These are phyloP conservation scores for Botia kubotai DNA, from an alignment of 2,797 vertebrate species.

Conservation along the genomic window DNA sequence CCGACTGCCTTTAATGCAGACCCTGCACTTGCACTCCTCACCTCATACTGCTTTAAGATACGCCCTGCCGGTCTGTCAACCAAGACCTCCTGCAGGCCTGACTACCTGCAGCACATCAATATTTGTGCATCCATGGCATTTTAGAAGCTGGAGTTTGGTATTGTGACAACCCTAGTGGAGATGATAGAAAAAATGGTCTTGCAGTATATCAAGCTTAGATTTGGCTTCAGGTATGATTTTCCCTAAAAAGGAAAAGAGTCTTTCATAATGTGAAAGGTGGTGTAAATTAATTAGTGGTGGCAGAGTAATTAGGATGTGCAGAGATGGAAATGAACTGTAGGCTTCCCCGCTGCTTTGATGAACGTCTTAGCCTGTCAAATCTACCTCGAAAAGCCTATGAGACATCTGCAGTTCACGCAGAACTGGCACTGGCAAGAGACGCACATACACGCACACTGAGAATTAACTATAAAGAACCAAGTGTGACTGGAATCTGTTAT, in stretches of 20 bases:
- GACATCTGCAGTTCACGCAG: conserved; percentile 50
- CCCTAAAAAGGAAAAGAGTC: conserved; percentile 57
- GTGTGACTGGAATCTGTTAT: neutral
- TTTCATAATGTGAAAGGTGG: conserved; percentile 69
- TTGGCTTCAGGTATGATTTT: conserved; percentile 62
- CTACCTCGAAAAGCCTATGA: conserved; percentile 55
- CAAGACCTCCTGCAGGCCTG: conserved; percentile 60
- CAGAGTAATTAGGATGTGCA: conserved; percentile 59
- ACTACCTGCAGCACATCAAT: neutral
- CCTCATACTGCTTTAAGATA: neutral
- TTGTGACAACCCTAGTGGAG: neutral
- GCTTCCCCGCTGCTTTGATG: conserved; percentile 41
- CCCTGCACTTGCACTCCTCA: conserved; percentile 63
- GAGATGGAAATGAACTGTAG: conserved; percentile 41
- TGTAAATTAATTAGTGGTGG: conserved; percentile 71
- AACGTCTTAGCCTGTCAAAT: conserved; percentile 46
- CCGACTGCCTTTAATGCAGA: conserved; percentile 49
- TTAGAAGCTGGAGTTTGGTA: neutral
- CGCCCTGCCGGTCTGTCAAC: conserved; percentile 62
- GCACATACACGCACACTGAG: conserved; percentile 1
- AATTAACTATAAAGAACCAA: neutral
- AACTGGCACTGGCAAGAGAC: conserved; percentile 43
- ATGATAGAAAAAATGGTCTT: neutral
- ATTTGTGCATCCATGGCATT: neutral
- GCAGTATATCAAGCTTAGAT: conserved; percentile 16